Conservation (phyloP, 2,113 vertebrate genomes). For the Epinephelus fuscoguttatus region DNA sequence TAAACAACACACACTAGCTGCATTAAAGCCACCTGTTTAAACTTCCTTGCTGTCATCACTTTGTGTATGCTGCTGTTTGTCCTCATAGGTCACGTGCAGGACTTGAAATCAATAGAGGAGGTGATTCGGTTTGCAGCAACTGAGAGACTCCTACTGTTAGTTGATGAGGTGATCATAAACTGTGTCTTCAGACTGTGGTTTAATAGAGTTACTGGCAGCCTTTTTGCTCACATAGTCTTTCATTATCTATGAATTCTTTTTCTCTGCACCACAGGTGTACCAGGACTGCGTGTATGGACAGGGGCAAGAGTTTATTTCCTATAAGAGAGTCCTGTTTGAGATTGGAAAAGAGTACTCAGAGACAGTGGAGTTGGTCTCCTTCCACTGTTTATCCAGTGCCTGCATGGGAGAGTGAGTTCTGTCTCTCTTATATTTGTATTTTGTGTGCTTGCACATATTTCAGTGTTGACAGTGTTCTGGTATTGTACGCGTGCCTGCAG, state of each 20-base stretch:
- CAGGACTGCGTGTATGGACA: conserved; percentile 78
- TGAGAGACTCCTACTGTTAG: conserved; percentile 85
- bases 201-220: background rate
- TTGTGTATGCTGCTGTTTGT: background rate
- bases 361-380: conserved; percentile 77
- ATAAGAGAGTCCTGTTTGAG: conserved; percentile 82
- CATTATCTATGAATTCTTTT: background rate
- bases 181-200: background rate
- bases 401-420: conserved; percentile 79
- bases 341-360: conserved; percentile 69
- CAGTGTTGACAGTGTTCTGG: background rate
- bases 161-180: conserved; percentile 66
- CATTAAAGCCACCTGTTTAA: background rate
- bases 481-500: background rate
- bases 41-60: background rate
- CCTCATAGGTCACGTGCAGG: conserved; percentile 71
- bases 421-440: background rate
- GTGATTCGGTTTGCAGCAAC: conserved; percentile 88
- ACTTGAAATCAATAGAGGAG: conserved; percentile 83
- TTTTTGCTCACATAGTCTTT: background rate
- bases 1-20: conserved; percentile 5
- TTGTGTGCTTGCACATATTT: background rate
- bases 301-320: conserved; percentile 76
- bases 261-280: conserved; percentile 69
- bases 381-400: conserved; percentile 79